phyloP scores from a whole-genome alignment of 23 tunicate genomes.

The Diplosoma virens region DNA sequence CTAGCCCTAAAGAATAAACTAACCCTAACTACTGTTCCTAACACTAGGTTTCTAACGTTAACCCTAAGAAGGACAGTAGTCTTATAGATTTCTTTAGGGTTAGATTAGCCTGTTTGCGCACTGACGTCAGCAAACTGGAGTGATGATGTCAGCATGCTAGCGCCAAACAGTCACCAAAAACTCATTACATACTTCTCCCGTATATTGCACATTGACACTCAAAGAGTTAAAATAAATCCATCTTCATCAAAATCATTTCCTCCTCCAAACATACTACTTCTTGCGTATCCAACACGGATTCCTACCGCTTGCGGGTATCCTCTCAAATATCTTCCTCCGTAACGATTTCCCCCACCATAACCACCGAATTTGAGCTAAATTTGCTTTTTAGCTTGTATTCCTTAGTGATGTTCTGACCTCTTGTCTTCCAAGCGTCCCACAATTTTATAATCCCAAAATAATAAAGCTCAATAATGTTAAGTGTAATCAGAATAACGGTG shows the following conservation, averaged over 20 bases:
- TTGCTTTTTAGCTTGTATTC: slow-evolving; percentile 61
- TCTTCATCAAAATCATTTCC: slow-evolving; percentile 92
- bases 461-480: slow-evolving; percentile 81
- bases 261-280: slow-evolving; percentile 91
- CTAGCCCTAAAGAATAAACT: too few species aligned
- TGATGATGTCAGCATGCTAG: too few species aligned
- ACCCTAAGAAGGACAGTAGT: too few species aligned
- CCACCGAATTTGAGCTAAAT: slow-evolving; percentile 79
- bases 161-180: too few species aligned
- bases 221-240: slow-evolving; percentile 67
- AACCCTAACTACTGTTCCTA: too few species aligned
- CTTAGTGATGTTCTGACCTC: slow-evolving; percentile 94
- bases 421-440: slow-evolving; percentile 75
- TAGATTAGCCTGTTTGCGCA: too few species aligned
- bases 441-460: slow-evolving; percentile 76
- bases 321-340: slow-evolving; percentile 56
- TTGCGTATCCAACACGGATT: slow-evolving; percentile 90
- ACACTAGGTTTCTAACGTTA: too few species aligned
- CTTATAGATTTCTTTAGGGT: too few species aligned
- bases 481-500: slow-evolving; percentile 70
- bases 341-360: slow-evolving; percentile 6
- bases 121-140: too few species aligned
- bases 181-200: too few species aligned
- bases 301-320: slow-evolving; percentile 99
- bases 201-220: too few species aligned